Base-by-base conservation (phyloP, 1,140 invertebrate species). In the Agrilus planipennis region DNA sequence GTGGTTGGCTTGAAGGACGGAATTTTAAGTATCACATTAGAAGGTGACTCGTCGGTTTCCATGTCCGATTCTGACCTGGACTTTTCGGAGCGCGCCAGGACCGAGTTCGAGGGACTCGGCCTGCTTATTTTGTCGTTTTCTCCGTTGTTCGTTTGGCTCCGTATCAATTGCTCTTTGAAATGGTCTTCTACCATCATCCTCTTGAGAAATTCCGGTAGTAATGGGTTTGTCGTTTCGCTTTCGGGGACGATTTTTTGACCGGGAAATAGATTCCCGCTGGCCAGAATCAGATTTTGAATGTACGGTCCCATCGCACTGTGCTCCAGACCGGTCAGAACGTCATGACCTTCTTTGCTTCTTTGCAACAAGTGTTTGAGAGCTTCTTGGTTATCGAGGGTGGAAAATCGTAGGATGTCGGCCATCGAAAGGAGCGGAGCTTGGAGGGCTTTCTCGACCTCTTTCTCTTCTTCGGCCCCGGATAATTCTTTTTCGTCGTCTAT, bases 1-100 rank as follows among this genome's bases (percentile, higher is more conserved):
- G 61, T 73, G 28, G 79, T 74, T 41, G 84, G 81, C 58, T 83
- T 86, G 68, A 84, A 91, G 75, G 84, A 89, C 73, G 88, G 88
- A 81, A 91, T 88, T 69, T 85, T 88, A 52, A 89, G 73, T 67
- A 90, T 89, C 58, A 84, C 77, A 50, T 71, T 72, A 21, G 69
- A 67, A 10, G 70, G 67, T 1, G 70, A 69, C 36, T 62, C 61
- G 18, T 60, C 55, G 6, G 57, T 55, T 50, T 61, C 59, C 46
- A 57, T 57, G 38, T 62, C 60, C 47, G 53, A 51, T 32, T 46
- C 53, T 39, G 39, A 41, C 45, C 43, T 57, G 27, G 49, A 41
- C 36, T 55, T 52, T 10, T 54, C 54, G 16, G 47, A 41, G 44
- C 53, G 56, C 9, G 52, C 35, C 23, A 54, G 53, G 3, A 60